Evolutionary conservation across 2,888 invertebrate genomes (phyloP), one percentile per base, ranked within the genome.

Genomic region (Calliopum simillimum): DNA sequence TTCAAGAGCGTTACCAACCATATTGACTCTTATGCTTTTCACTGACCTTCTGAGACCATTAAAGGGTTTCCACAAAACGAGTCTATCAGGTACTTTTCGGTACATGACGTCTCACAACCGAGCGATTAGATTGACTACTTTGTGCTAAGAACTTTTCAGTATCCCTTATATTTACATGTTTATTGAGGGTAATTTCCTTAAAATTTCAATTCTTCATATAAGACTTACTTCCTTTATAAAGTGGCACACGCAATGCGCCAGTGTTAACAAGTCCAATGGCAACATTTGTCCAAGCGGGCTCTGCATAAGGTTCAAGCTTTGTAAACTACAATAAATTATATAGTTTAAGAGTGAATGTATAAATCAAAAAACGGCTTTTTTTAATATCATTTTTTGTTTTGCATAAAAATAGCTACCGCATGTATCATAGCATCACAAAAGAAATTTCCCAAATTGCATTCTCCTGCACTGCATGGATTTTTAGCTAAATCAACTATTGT

Each of bases 391-490:
- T 4, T 5, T 63, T 2, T 44, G 4, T 12, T 49, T 11, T 4
- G 4, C 3, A 46, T 8, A 43, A 44, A 19, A 21, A 16, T 46
- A 82, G 89, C 85, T 83, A 92, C 93, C 69, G 88, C 80, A 79
- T 91, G 86, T 73, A 93, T 86, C 86, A 91, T 90, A 0, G 94
- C 90, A 75, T 94, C 94, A 44, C 92, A 89, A 64, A 93, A 88
- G 33, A 93, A 89, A 81, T 90, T 91, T 33, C 94, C 95, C 61
- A 94, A 84, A 78, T 91, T 92, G 78, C 94, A 95, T 83, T 95
- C 94, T 0, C 79, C 79, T 12, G 86, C 85, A 1, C 89, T 80
- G 76, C 94, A 94, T 2, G 82, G 79, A 0, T 84, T 83, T 47
- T 87, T 88, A 2, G 89, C 87, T 47, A 95, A 81, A 14, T 87